phyloP scores from a whole-genome alignment of 2,113 vertebrate species.

The Syngnathus scovelli region DNA sequence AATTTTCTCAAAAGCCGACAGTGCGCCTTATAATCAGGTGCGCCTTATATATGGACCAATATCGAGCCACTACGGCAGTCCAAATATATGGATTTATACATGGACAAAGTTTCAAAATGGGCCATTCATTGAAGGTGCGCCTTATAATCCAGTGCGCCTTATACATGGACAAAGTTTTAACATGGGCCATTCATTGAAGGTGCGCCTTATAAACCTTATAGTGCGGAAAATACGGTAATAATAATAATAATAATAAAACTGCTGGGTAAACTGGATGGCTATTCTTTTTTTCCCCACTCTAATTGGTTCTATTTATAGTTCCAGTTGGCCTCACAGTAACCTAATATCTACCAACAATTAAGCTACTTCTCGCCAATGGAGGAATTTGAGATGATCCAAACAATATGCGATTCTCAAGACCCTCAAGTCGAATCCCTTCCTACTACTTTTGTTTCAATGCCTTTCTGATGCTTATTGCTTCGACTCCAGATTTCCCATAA shows the following conservation, averaged over 20 bases:
- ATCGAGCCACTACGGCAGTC: too few species aligned
- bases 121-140: too few species aligned
- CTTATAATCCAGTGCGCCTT: too few species aligned
- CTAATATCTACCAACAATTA: not conserved
- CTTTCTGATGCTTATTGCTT: not conserved
- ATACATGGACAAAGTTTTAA: too few species aligned
- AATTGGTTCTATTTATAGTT: constrained; percentile 21
- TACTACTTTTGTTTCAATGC: constrained; percentile 2
- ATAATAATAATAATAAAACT: not conserved
- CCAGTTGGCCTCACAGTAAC: constrained; percentile 1
- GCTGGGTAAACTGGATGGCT: not conserved
- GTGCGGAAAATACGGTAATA: too few species aligned
- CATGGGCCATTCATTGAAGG: too few species aligned
- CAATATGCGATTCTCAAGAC: not conserved
- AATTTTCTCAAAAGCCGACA: too few species aligned
- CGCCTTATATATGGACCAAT: too few species aligned
- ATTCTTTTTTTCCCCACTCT: constrained; percentile 11
- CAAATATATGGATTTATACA: too few species aligned
- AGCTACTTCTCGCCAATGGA: constrained; percentile 4
- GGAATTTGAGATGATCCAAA: not conserved
- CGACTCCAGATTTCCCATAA: constrained; percentile 3
- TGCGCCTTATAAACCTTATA: too few species aligned
- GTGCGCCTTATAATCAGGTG: too few species aligned
- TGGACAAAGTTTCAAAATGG: too few species aligned
- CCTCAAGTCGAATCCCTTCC: not conserved